Conservation (phyloP, 2,888 invertebrate species). For the Sarcophaga variegata region DNA sequence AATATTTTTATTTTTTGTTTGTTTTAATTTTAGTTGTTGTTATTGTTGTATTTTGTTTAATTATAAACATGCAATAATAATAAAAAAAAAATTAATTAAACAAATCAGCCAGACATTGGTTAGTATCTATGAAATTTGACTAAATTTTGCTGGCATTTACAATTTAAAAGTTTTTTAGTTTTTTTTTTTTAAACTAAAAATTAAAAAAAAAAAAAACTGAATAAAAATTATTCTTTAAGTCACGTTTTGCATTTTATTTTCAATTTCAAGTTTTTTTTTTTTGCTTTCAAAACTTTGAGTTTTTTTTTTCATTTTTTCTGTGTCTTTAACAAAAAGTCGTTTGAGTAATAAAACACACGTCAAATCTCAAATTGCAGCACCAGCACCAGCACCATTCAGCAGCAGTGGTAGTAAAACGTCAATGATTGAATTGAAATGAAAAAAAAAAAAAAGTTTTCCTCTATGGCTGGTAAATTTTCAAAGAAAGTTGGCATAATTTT, state of each 20-base stretch:
- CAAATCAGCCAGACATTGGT: neutral
- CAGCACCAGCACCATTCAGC: no score
- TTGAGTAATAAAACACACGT: neutral
- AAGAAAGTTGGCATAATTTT: no score
- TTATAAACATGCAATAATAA: neutral
- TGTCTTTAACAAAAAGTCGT: no score
- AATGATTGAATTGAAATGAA: slow-evolving; percentile 23
- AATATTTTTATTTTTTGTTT: slow-evolving; percentile 16
- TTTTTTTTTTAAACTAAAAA: no score
- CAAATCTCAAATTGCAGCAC: slow-evolving; percentile 50
- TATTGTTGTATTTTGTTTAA: no score
- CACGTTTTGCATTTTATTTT: slow-evolving; percentile 53
- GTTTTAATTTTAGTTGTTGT: neutral
- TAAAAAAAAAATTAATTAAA: neutral
- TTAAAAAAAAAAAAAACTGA: neutral
- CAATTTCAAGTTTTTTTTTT: slow-evolving; percentile 4
- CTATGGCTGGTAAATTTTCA: no score
- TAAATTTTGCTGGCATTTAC: neutral
- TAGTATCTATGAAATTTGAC: neutral
- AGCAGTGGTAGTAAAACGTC: slow-evolving; percentile 12
- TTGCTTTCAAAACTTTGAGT: neutral
- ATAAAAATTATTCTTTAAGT: slow-evolving; percentile 42
- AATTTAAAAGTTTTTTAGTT: no score
- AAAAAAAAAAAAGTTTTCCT: no score
- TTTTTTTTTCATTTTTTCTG: no score